phyloP scores from a whole-genome alignment of 2,113 vertebrate genomes.

The Rhadina sibilatrix region DNA sequence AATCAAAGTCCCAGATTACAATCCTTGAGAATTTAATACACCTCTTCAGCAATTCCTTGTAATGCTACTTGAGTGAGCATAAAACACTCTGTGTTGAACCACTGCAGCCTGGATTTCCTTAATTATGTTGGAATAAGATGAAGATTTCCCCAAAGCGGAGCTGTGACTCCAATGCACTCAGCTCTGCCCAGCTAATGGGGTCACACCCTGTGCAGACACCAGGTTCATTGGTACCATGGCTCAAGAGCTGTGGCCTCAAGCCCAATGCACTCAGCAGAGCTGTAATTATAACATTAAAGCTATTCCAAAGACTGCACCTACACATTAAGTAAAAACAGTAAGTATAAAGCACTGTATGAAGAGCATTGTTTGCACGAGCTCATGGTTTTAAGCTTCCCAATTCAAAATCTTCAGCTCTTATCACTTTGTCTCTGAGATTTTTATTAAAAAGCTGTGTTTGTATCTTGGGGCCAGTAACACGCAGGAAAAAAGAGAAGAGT shows the following conservation, averaged over 20 bases:
- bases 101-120: background rate
- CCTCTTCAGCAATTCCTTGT: background rate
- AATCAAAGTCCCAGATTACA: background rate
- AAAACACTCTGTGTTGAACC: background rate
- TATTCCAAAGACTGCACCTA: background rate
- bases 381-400: background rate
- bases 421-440: background rate
- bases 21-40: background rate
- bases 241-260: background rate
- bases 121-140: background rate
- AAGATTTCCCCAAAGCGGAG: background rate
- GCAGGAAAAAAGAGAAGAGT: background rate
- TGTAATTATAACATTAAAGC: slow-evolving; percentile 41
- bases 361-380: background rate
- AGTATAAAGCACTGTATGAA: background rate
- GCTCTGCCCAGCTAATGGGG: slow-evolving; percentile 49
- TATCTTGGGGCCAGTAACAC: background rate
- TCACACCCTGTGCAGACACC: background rate
- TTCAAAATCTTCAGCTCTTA: background rate
- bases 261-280: background rate
- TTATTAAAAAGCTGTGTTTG: background rate
- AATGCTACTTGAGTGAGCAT: background rate
- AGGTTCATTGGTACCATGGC: background rate
- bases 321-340: background rate
- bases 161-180: background rate